These are phyloP conservation scores for Geococcyx californianus DNA, from an alignment of 2,113 vertebrate genomes.

Conservation along the genomic window DNA sequence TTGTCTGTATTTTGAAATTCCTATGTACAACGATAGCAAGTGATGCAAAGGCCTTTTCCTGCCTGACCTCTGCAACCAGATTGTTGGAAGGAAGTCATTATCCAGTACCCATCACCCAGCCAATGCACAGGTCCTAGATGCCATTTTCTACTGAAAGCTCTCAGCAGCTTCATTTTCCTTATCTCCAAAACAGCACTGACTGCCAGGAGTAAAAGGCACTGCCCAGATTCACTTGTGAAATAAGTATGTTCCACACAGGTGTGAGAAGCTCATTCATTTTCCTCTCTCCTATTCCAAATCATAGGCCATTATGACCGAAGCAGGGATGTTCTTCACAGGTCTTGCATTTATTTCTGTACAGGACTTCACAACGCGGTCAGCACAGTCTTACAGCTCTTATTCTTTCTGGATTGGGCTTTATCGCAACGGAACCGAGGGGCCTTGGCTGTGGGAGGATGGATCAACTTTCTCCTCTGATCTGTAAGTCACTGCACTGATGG, in stretches of 20 bases:
- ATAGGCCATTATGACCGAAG: accelerated
- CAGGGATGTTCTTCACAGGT: not conserved
- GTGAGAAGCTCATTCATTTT: not conserved
- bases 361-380: conserved; percentile 24
- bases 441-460: conserved; percentile 62
- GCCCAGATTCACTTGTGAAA: not conserved
- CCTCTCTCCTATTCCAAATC: not conserved
- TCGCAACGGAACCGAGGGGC: not conserved
- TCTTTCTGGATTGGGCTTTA: conserved; percentile 64
- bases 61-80: not conserved
- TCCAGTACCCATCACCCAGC: not conserved
- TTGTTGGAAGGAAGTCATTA: not conserved
- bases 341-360: not conserved
- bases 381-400: not conserved
- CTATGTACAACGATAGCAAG: not conserved
- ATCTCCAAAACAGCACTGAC: not conserved
- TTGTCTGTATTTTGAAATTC: not conserved
- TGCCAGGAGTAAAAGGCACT: not conserved
- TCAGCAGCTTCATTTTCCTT: not conserved
- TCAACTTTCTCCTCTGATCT: conserved; percentile 32
- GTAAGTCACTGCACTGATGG: conserved; percentile 26
- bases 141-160: not conserved
- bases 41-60: not conserved
- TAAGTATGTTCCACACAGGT: not conserved
- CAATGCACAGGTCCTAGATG: not conserved